Conservation (phyloP, 2,113 vertebrate genomes). For the Castor canadensis region DNA sequence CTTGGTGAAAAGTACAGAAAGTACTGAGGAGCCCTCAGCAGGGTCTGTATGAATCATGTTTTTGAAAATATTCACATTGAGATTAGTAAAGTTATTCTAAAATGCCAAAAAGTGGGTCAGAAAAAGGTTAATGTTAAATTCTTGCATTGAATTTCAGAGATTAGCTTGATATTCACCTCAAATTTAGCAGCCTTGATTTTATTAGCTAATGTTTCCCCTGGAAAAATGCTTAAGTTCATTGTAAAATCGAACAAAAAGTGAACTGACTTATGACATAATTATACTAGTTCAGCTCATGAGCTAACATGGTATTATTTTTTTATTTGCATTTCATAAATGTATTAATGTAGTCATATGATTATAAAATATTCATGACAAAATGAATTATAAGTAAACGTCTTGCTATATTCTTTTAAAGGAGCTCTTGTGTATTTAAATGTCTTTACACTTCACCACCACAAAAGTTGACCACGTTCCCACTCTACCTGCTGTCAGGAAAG, state of each 20-base stretch:
- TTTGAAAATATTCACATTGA: constrained; percentile 9
- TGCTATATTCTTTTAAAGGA: constrained; percentile 7
- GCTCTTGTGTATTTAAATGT: background rate
- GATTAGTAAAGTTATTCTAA: constrained; percentile 9
- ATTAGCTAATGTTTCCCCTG: constrained; percentile 7
- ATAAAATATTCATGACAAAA: constrained; percentile 27
- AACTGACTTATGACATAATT: background rate
- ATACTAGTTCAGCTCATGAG: background rate
- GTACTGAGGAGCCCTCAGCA: background rate
- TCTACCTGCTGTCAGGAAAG: background rate
- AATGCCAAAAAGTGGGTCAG: constrained; percentile 8
- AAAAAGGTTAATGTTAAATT: constrained; percentile 48
- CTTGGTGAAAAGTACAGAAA: constrained; percentile 45
- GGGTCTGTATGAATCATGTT: constrained; percentile 35
- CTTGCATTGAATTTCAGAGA: constrained; percentile 31
- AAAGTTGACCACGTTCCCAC: background rate
- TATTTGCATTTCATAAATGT: constrained; percentile 12
- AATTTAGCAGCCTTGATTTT: constrained; percentile 40
- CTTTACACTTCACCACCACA: background rate
- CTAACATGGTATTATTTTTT: constrained; percentile 12
- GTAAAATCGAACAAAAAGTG: constrained; percentile 30
- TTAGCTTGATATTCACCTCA: background rate
- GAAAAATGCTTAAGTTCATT: constrained; percentile 39
- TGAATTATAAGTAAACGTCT: background rate
- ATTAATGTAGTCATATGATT: background rate